Percentiles rank a stretch among this genome's conserved stretches.
phyloP scores from a whole-genome alignment of 2,797 vertebrate species.

The Catostomus latipinnis region DNA sequence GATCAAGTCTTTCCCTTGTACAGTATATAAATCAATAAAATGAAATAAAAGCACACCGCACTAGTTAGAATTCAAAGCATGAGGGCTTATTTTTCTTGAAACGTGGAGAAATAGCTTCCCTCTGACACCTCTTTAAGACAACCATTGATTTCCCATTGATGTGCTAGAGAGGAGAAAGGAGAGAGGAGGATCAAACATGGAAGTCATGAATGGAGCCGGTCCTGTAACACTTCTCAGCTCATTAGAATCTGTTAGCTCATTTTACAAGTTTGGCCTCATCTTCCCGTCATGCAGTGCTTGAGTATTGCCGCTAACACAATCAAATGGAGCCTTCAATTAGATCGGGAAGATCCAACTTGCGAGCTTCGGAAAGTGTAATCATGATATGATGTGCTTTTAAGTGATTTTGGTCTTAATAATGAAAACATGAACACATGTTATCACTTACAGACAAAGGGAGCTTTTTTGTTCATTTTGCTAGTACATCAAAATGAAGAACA shows the following conservation, averaged over 20 bases:
- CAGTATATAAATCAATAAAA: conserved; percentile 69
- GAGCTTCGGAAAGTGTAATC: no score
- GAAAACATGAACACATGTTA: no score
- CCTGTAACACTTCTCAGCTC: conserved; percentile 42
- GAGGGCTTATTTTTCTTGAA: conserved; percentile 49
- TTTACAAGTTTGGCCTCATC: conserved; percentile 18
- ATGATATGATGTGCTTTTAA: no score
- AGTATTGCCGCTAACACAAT: conserved; percentile 26
- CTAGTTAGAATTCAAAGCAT: conserved; percentile 65
- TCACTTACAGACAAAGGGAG: no score
- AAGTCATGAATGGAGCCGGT: conserved; percentile 55
- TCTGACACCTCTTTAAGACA: conserved; percentile 46
- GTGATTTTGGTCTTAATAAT: no score
- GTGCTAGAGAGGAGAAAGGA: conserved; percentile 29
- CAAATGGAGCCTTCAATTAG: background rate
- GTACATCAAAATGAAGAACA: no score
- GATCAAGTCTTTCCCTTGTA: conserved; percentile 60
- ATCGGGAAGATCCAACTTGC: no score
- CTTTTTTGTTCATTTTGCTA: no score
- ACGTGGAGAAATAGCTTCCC: conserved; percentile 70
- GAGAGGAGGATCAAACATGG: conserved; percentile 45
- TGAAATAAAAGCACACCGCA: conserved; percentile 18
- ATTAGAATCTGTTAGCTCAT: conserved; percentile 48
- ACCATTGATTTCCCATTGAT: conserved; percentile 72
- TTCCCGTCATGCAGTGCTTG: conserved; percentile 25